phyloP scores from a whole-genome alignment of 2,888 invertebrate species.

The Thymelicus acteon region DNA sequence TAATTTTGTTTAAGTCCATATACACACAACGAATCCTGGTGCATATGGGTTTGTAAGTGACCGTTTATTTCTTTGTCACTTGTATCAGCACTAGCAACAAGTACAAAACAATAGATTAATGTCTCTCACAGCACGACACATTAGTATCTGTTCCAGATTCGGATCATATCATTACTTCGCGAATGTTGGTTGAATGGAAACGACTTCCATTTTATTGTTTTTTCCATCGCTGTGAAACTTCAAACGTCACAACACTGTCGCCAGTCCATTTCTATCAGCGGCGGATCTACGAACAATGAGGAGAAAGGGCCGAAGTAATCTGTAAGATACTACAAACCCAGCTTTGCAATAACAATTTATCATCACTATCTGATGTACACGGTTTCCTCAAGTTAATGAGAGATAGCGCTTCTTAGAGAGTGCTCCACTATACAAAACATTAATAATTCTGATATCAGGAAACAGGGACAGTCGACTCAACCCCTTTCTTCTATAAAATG shows the following conservation, averaged over 20 bases:
- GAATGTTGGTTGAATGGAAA: no score
- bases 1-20: no score
- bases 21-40: no score
- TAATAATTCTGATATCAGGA: constrained; percentile 21
- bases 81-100: no score
- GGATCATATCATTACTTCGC: no score
- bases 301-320: constrained; percentile 58
- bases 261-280: constrained; percentile 11
- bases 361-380: constrained; percentile 63
- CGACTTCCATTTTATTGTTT: not conserved
- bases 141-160: no score
- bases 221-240: not conserved
- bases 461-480: not conserved
- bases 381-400: constrained; percentile 54
- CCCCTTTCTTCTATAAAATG: not conserved
- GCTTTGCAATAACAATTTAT: constrained; percentile 63
- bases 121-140: not conserved
- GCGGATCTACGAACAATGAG: constrained; percentile 28
- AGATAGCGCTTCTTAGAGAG: constrained; percentile 51
- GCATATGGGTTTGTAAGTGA: no score
- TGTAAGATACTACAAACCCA: constrained; percentile 46
- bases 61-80: no score
- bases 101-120: no score
- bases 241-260: not conserved
- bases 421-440: constrained; percentile 15